Evolutionary conservation across 1,140 invertebrate genomes (phyloP).

Genomic region (Streblospio benedicti): DNA sequence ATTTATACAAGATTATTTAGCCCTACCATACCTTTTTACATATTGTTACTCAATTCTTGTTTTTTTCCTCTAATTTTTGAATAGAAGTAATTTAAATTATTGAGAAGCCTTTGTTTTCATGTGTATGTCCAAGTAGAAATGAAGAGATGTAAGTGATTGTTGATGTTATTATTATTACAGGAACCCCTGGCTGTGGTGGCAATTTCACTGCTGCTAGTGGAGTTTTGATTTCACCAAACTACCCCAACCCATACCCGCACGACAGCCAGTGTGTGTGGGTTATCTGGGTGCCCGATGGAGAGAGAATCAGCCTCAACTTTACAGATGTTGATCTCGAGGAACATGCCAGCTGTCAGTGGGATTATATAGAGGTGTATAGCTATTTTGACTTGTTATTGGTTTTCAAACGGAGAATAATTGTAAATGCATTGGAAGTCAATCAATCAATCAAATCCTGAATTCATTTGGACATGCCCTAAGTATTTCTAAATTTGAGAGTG

Average conservation of each 20-base stretch:
- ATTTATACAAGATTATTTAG: too few species aligned
- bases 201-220: slow-evolving; percentile 26
- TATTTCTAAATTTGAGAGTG: too few species aligned
- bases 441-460: too few species aligned
- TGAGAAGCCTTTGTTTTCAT: too few species aligned
- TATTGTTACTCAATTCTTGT: too few species aligned
- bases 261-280: slow-evolving; percentile 43
- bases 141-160: too few species aligned
- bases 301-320: slow-evolving; percentile 62
- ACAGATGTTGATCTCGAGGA: slow-evolving; percentile 51
- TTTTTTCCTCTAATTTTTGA: too few species aligned
- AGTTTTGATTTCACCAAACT: slow-evolving; percentile 38
- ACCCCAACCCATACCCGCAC: slow-evolving; percentile 34
- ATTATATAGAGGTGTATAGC: slow-evolving; percentile 48
- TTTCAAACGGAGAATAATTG: not conserved
- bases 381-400: not conserved
- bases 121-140: too few species aligned
- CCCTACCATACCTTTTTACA: too few species aligned
- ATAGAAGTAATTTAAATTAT: too few species aligned
- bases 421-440: not conserved
- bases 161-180: not conserved
- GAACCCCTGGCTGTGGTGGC: slow-evolving; percentile 32
- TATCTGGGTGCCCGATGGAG: slow-evolving; percentile 49
- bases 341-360: slow-evolving; percentile 31
- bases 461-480: too few species aligned